Evolutionary conservation across 2,888 invertebrate species (phyloP).

Genomic region (Anoncus sp.): DNA sequence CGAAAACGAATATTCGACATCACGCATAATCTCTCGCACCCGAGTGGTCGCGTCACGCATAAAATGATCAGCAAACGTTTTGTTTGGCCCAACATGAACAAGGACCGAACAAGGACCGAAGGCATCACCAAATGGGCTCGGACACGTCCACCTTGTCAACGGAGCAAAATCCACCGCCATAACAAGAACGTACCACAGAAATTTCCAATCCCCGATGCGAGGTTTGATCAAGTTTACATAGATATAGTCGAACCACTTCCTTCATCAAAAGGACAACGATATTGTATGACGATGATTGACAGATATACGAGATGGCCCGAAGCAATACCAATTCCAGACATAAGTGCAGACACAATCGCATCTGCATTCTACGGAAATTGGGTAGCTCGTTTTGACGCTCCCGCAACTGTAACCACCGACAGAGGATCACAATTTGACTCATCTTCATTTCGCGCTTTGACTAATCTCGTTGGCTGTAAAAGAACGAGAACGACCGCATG

Average conservation of each 20-base stretch:
- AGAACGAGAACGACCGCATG: conserved; percentile 73
- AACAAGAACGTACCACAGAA: conserved; percentile 60
- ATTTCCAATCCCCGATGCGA: conserved; percentile 64
- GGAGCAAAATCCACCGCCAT: conserved; percentile 72
- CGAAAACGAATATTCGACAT: conserved; percentile 60
- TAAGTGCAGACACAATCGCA: conserved; percentile 49
- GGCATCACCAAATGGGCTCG: conserved; percentile 71
- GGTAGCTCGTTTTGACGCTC: conserved; percentile 82
- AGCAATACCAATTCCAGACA: conserved; percentile 63
- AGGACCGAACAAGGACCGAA: too few species aligned
- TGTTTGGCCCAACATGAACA: conserved; percentile 71
- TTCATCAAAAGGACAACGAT: conserved; percentile 68
- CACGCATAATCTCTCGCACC: conserved; percentile 63
- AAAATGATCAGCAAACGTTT: conserved; percentile 67
- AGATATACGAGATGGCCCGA: conserved; percentile 71
- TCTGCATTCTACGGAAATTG: conserved; percentile 68
- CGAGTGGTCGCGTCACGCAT: conserved; percentile 62
- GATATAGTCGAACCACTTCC: conserved; percentile 77
- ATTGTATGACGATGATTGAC: conserved; percentile 76
- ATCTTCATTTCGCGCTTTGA: conserved; percentile 67
- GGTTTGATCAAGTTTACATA: conserved; percentile 77
- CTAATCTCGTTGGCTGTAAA: conserved; percentile 65
- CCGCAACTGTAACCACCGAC: conserved; percentile 76
- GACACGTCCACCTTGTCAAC: conserved; percentile 74
- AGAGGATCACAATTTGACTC: conserved; percentile 76